These are phyloP conservation scores for Apus apus DNA, from an alignment of 2,113 vertebrate genomes.

Conservation along the genomic window DNA sequence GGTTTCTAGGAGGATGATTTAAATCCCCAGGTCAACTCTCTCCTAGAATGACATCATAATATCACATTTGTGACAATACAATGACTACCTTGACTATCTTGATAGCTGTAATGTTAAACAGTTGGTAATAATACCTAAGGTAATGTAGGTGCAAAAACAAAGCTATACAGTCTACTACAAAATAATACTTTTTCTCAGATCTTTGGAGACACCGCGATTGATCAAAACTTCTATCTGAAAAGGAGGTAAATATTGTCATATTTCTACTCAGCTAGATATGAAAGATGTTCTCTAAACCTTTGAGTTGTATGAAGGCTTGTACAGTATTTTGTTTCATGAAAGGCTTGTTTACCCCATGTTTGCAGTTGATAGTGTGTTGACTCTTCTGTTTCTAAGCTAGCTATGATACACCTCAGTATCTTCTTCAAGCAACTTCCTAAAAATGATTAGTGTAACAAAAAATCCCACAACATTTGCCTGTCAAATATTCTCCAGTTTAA, in stretches of 20 bases:
- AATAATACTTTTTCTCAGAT: background rate
- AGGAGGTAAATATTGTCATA: background rate
- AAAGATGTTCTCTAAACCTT: background rate
- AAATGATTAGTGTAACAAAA: conserved; percentile 48
- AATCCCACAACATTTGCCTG: background rate
- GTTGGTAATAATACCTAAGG: background rate
- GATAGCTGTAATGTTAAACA: background rate
- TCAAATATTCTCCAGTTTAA: background rate
- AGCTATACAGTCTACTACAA: background rate
- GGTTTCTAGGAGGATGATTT: background rate
- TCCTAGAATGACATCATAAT: background rate
- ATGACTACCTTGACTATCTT: background rate
- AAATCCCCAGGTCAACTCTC: background rate
- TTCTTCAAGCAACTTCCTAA: conserved; percentile 16
- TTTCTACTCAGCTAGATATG: background rate
- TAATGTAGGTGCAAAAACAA: background rate
- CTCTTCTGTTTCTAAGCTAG: background rate
- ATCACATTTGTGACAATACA: background rate
- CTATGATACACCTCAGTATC: conserved; percentile 42
- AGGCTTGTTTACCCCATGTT: background rate
- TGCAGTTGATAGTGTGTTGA: background rate
- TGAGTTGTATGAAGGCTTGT: background rate
- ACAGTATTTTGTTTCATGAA: background rate
- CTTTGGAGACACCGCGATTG: background rate
- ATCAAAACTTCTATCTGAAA: background rate